Evolutionary conservation across 2,113 vertebrate species (phyloP).

Genomic region (Tragelaphus scriptus): DNA sequence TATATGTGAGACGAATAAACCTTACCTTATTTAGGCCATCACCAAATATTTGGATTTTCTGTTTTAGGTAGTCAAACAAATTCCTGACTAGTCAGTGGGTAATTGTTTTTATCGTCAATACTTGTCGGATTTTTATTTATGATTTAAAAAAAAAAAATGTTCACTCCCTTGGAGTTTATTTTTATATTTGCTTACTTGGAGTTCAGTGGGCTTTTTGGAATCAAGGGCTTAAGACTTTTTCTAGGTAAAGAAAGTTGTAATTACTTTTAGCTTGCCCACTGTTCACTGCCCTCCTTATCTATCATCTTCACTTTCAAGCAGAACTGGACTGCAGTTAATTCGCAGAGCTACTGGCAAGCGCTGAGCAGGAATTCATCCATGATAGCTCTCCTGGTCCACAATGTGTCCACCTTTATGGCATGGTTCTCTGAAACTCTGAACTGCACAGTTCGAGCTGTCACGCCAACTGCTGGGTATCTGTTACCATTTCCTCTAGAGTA

Average conservation of each 20-base stretch:
- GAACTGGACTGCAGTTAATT: background rate
- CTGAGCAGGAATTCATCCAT: background rate
- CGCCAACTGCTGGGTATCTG: background rate
- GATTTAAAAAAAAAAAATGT: background rate
- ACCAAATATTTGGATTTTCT: background rate
- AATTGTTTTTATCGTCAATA: constrained; percentile 25
- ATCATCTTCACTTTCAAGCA: background rate
- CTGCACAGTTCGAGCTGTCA: background rate
- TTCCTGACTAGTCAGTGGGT: background rate
- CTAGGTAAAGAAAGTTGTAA: background rate
- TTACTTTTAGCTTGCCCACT: constrained; percentile 3
- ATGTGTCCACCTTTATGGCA: background rate
- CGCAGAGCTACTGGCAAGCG: background rate
- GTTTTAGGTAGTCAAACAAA: background rate
- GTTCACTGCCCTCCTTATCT: background rate
- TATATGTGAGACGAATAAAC: background rate
- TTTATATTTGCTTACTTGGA: background rate
- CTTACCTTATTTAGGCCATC: background rate
- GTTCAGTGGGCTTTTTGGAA: background rate
- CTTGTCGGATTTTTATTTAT: constrained; percentile 22
- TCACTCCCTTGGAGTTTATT: background rate
- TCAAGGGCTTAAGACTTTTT: background rate
- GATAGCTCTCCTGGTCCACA: background rate
- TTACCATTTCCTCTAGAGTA: background rate
- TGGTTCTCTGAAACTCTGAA: background rate